Evolutionary conservation across 2,113 vertebrate genomes (phyloP).

Genomic region (Cyanistes caeruleus): DNA sequence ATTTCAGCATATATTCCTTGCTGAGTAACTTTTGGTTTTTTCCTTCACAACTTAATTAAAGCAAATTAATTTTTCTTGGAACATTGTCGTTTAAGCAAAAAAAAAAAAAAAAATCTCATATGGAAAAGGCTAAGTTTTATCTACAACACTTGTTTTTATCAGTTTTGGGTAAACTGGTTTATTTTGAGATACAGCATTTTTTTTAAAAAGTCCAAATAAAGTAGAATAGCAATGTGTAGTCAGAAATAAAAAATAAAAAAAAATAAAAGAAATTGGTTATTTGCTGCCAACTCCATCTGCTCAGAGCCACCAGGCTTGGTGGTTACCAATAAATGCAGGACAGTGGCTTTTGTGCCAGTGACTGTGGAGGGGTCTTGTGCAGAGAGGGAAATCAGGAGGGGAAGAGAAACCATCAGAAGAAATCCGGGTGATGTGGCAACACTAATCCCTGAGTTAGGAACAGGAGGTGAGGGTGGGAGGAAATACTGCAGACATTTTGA

Average conservation of each 20-base stretch:
- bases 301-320: not conserved
- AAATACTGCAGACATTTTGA: not conserved
- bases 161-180: not conserved
- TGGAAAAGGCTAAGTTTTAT: not conserved
- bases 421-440: not conserved
- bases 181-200: not conserved
- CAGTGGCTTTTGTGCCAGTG: not conserved
- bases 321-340: not conserved
- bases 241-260: not conserved
- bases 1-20: not conserved
- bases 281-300: not conserved
- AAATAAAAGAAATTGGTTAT: not conserved
- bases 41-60: not conserved
- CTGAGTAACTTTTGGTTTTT: not conserved
- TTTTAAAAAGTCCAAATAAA: not conserved
- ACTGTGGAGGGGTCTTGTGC: not conserved
- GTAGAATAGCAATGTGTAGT: not conserved
- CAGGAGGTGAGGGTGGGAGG: slow-evolving; percentile 1
- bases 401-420: not conserved
- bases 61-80: not conserved
- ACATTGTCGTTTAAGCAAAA: not conserved
- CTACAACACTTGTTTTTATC: not conserved
- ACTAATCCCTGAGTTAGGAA: not conserved
- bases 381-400: not conserved
- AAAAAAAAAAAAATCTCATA: not conserved